Conservation (phyloP, 2,888 invertebrate genomes). For the Xylophagus ater region DNA sequence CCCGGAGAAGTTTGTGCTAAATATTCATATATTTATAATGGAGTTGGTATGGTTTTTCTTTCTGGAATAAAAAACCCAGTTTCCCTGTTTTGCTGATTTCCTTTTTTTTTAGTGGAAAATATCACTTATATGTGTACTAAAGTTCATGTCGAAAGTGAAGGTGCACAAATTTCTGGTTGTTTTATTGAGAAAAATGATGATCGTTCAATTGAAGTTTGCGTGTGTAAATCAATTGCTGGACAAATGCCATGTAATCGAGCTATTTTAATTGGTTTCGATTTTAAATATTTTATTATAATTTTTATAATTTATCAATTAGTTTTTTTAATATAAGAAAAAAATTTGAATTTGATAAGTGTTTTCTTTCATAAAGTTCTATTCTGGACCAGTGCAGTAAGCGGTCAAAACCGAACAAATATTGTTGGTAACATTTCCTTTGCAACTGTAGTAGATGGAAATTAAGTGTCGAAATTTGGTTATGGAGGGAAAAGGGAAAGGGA, state of each 20-base stretch:
- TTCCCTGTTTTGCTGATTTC: too few species aligned
- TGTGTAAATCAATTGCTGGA: constrained; percentile 39
- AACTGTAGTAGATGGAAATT: too few species aligned
- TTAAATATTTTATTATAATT: neutral
- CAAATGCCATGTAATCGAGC: constrained; percentile 40
- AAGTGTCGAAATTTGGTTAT: too few species aligned
- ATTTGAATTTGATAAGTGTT: neutral
- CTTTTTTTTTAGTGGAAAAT: constrained; percentile 48
- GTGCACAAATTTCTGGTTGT: constrained; percentile 47
- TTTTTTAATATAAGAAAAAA: neutral
- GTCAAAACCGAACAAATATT: too few species aligned
- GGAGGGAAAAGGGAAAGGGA: too few species aligned
- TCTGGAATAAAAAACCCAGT: too few species aligned
- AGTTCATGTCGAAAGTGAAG: constrained; percentile 42
- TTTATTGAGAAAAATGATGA: constrained; percentile 44
- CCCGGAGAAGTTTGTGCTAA: constrained; percentile 53
- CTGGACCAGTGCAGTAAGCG: too few species aligned
- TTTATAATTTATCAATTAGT: neutral
- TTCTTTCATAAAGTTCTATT: too few species aligned
- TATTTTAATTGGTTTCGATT: too few species aligned
- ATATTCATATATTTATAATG: constrained; percentile 51
- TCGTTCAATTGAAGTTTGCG: constrained; percentile 42
- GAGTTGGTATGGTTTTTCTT: constrained; percentile 41
- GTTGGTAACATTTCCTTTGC: too few species aligned
- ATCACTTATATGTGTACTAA: constrained; percentile 59